Percentiles rank a stretch among this genome's conserved stretches.
phyloP scores from a whole-genome alignment of 2,113 vertebrate genomes.

The Chaenogobius annularis region DNA sequence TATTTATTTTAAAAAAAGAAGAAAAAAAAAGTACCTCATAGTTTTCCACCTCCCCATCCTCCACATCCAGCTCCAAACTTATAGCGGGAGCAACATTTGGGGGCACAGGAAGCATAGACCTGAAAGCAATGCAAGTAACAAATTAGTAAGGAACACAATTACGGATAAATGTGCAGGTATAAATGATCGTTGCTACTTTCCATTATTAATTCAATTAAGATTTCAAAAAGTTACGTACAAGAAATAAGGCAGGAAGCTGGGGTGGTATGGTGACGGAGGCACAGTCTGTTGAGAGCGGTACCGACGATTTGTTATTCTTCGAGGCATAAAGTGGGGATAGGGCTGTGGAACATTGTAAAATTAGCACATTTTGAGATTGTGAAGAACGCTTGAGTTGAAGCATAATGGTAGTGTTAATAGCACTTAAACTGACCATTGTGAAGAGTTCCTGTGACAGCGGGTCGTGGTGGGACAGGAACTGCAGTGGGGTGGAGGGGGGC shows the following conservation, averaged over 20 bases:
- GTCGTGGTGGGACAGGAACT: slow-evolving; percentile 91
- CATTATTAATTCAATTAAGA: not conserved
- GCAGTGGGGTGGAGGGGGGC: slow-evolving; percentile 90
- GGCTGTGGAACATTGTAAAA: slow-evolving; percentile 72
- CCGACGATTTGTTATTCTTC: slow-evolving; percentile 89
- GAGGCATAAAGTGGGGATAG: slow-evolving; percentile 93
- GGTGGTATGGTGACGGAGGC: slow-evolving; percentile 91
- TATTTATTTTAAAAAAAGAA: not conserved
- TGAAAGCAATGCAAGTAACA: slow-evolving; percentile 46
- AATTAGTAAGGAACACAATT: too few relatives aligned
- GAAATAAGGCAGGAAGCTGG: slow-evolving; percentile 95
- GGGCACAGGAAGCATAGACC: slow-evolving; percentile 95
- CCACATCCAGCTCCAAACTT: slow-evolving; percentile 95
- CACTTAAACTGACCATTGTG: slow-evolving; percentile 81
- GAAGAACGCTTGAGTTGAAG: not conserved
- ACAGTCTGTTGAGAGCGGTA: slow-evolving; percentile 91
- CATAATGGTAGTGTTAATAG: not conserved
- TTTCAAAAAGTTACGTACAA: slow-evolving; percentile 79
- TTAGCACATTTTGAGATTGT: not conserved
- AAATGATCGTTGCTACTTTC: too few relatives aligned
- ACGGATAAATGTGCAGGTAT: too few relatives aligned
- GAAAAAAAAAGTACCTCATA: slow-evolving; percentile 83
- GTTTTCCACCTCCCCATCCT: slow-evolving; percentile 98
- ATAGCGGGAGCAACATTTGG: slow-evolving; percentile 92
- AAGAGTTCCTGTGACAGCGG: slow-evolving; percentile 94